Evolutionary conservation across 2,113 vertebrate genomes (phyloP).

Genomic region (Actinemys pallida): DNA sequence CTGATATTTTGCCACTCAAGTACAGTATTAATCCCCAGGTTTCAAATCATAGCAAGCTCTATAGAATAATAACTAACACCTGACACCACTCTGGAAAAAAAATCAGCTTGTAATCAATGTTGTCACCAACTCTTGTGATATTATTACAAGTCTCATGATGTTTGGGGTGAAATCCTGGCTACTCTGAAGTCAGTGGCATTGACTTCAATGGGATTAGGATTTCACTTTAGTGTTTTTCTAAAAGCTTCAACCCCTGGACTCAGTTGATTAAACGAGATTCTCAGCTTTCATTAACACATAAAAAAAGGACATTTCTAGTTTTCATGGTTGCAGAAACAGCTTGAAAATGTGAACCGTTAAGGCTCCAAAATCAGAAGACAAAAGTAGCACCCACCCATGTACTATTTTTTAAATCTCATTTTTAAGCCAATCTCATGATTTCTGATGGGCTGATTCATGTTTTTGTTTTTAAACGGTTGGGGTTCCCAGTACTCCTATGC

Average conservation of each 20-base stretch:
- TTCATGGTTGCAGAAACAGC: neutral
- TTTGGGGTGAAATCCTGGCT: neutral
- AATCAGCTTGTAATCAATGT: neutral
- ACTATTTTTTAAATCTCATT: neutral
- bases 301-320: neutral
- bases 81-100: neutral
- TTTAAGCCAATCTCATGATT: neutral
- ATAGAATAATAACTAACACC: neutral
- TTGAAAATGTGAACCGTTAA: neutral
- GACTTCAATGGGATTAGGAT: neutral
- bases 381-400: neutral
- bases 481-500: neutral
- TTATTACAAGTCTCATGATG: neutral
- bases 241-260: neutral
- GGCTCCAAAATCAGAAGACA: neutral
- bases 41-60: neutral
- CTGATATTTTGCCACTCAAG: neutral
- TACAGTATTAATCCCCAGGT: neutral
- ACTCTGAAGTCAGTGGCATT: neutral
- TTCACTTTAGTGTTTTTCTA: neutral
- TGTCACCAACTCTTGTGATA: neutral
- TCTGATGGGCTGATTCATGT: neutral
- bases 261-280: neutral
- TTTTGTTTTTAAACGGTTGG: neutral
- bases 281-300: neutral